Base-by-base conservation (phyloP, 2,797 vertebrate species). In the Gila robusta region DNA sequence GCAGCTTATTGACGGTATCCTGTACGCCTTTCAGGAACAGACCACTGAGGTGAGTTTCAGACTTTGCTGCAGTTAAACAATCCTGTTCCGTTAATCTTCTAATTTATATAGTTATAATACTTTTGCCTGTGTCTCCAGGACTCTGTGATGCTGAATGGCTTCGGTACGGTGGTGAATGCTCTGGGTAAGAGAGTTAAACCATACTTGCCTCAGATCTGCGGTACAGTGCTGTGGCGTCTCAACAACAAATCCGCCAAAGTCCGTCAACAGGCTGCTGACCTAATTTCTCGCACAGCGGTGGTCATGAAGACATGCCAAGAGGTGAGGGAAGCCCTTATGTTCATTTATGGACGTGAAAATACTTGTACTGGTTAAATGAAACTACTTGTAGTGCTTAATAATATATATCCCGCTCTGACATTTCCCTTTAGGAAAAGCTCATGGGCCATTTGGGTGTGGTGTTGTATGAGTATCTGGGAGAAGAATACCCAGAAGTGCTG, bases 271-370 rank as follows among this genome's bases (percentile, higher is more conserved):
- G 98, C 98, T 0, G 98, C 98, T 69, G 98, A 99, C 88, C 95
- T 99, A 23, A 99, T 99, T 92, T 99, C 98, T 21, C 97, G 98
- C 41, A 99, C 98, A 1, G 98, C 98, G 0, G 98, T 99, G 85
- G 98, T 99, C 81, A 99, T 99, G 98, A 99, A 99, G 93, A 99
- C 98, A 6, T 99, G 98, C 88, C 98, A 99, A 92, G 98, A 99
- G 97, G 98, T 99, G 91, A 37, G 28, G 0, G 39, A 37, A 1
- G 0, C 32, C 44, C 32, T 28, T 54, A 2, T 41, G 17, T n/a
- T 26, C 21, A 62, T 41, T 72, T 19, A 41, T 37, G 11, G 1
- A 39, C 8, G 12, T 17, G 47, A 84, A 10, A 39, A 35, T 56
- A 3, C 19, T 78, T 6, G 0, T 64, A 28, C 5, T 28, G 11